Conservation (phyloP, 2,888 invertebrate species). For the Bombylius discolor region DNA sequence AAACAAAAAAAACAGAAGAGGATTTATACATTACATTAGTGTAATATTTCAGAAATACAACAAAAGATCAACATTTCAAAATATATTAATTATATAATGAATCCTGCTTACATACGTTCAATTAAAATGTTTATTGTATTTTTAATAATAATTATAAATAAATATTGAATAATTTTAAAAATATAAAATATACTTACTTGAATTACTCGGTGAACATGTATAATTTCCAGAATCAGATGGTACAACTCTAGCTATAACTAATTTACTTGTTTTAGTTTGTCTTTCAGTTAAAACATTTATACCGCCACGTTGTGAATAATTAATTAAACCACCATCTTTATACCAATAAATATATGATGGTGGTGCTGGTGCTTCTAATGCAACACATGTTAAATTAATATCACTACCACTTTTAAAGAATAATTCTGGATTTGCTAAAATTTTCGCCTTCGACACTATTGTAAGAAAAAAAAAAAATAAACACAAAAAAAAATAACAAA, state of each 20-base stretch:
- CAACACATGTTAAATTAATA: conserved; percentile 82
- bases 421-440: conserved; percentile 70
- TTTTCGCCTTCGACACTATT: conserved; percentile 76
- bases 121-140: too few species aligned
- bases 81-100: too few species aligned
- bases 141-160: too few species aligned
- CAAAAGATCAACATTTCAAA: too few species aligned
- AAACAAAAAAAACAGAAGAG: too few species aligned
- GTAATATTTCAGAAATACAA: too few species aligned
- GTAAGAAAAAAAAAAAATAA: conserved; percentile 20
- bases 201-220: conserved; percentile 76
- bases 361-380: conserved; percentile 53
- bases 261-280: conserved; percentile 69
- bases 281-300: conserved; percentile 80
- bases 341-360: conserved; percentile 73
- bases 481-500: neutral
- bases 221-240: conserved; percentile 77
- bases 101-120: too few species aligned
- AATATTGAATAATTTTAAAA: neutral
- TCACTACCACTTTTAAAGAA: conserved; percentile 82
- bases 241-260: conserved; percentile 70
- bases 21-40: too few species aligned
- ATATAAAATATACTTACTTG: conserved; percentile 37
- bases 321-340: conserved; percentile 67
- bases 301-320: conserved; percentile 73